phyloP scores from a whole-genome alignment of 1,140 invertebrate species.

The Drosophila melanogaster region DNA sequence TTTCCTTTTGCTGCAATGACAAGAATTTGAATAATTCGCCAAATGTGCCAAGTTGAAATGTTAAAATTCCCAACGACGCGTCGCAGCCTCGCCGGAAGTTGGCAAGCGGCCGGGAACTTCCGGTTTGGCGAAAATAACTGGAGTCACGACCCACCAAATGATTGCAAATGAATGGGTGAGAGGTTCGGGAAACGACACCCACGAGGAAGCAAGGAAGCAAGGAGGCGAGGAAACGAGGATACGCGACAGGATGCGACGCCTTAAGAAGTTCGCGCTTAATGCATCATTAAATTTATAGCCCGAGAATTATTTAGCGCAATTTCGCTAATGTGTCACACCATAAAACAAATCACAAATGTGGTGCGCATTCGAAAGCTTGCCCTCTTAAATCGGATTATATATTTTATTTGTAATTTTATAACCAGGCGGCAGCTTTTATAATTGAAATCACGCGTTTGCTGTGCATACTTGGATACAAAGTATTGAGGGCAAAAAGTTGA shows the following conservation, averaged over 20 bases:
- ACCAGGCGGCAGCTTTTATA: slow-evolving; percentile 1
- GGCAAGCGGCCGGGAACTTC: slow-evolving; percentile 72
- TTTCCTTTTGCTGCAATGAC: slow-evolving; percentile 64
- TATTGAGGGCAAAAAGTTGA: neutral
- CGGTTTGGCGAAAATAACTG: slow-evolving; percentile 66
- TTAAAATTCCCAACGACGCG: slow-evolving; percentile 75
- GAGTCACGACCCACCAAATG: slow-evolving; percentile 78
- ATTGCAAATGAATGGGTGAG: slow-evolving; percentile 76
- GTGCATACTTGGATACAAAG: slow-evolving; percentile 11
- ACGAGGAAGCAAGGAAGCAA: slow-evolving; percentile 18
- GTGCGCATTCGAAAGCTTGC: slow-evolving; percentile 19
- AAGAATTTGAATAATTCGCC: slow-evolving; percentile 82
- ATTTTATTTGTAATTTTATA: slow-evolving; percentile 10
- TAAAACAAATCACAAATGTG: slow-evolving; percentile 55
- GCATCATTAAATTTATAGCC: slow-evolving; percentile 80
- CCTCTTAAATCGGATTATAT: slow-evolving; percentile 24
- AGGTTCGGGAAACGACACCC: slow-evolving; percentile 24
- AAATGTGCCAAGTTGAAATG: slow-evolving; percentile 83
- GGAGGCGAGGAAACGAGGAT: no score
- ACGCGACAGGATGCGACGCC: slow-evolving; percentile 29
- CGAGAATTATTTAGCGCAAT: slow-evolving; percentile 72
- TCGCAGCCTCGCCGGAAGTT: slow-evolving; percentile 52
- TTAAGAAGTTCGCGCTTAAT: slow-evolving; percentile 54
- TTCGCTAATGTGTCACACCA: slow-evolving; percentile 73
- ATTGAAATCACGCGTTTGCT: slow-evolving; percentile 15